Conservation (phyloP, 2,888 invertebrate genomes). For the Melinaea marsaeus region DNA sequence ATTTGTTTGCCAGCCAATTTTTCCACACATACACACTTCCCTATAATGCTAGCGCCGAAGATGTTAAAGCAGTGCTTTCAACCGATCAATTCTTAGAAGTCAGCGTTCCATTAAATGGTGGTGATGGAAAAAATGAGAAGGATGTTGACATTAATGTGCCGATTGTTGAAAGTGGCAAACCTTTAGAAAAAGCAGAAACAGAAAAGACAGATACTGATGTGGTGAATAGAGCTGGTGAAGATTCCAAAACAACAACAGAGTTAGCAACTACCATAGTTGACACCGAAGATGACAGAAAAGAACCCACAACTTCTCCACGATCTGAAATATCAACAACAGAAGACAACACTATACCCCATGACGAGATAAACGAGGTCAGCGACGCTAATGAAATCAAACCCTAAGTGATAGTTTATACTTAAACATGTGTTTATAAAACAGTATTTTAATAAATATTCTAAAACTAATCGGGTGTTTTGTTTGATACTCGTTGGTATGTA, state of each 20-base stretch:
- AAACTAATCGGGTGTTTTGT: conserved; percentile 26
- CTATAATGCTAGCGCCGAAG: conserved; percentile 53
- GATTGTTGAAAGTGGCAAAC: conserved; percentile 52
- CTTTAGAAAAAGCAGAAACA: conserved; percentile 38
- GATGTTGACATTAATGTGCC: conserved; percentile 55
- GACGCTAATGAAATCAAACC: conserved; percentile 44
- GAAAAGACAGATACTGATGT: conserved; percentile 23
- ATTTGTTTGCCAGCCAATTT: conserved; percentile 68
- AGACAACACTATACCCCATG: conserved; percentile 60
- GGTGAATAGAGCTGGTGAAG: conserved; percentile 20
- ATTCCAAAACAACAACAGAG: conserved; percentile 19
- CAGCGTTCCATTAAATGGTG: conserved; percentile 50
- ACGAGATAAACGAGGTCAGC: conserved; percentile 31
- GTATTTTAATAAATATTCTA: conserved; percentile 72
- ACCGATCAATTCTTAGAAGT: conserved; percentile 58
- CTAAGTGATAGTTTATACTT: conserved; percentile 63
- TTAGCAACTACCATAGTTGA: conserved; percentile 28
- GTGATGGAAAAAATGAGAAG: conserved; percentile 37
- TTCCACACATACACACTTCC: conserved; percentile 70
- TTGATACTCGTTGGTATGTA: conserved; percentile 43
- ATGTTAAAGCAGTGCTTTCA: conserved; percentile 55
- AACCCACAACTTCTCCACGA: conserved; percentile 54
- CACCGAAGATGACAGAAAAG: conserved; percentile 48
- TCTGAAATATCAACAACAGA: conserved; percentile 56
- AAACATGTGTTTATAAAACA: conserved; percentile 64